phyloP scores from a whole-genome alignment of 2,797 vertebrate genomes.

The Balearica regulorum region DNA sequence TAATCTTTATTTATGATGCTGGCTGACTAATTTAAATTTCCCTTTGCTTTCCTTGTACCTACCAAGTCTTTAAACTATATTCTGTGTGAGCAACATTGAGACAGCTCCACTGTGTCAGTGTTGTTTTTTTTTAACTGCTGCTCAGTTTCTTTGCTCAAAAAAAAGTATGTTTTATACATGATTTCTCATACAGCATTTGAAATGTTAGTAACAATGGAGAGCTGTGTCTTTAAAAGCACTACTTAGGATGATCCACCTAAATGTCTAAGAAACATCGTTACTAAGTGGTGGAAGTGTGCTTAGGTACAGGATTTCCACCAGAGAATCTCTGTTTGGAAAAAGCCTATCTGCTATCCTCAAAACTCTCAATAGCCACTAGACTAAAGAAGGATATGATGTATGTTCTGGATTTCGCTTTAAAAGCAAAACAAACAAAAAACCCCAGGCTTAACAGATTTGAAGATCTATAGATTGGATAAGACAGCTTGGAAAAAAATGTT shows the following conservation, averaged over 20 bases:
- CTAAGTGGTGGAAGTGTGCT: background rate
- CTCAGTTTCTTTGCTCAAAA: background rate
- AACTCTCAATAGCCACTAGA: background rate
- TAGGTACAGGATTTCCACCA: background rate
- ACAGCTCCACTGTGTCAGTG: background rate
- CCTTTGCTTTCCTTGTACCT: background rate
- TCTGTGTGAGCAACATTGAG: background rate
- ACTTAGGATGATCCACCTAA: no score
- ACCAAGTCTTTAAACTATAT: background rate
- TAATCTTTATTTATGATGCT: background rate
- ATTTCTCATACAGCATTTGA: background rate
- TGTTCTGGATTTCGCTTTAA: background rate
- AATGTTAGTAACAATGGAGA: background rate
- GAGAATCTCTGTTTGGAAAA: background rate
- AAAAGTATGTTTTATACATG: background rate
- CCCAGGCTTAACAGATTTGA: background rate
- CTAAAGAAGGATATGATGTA: background rate
- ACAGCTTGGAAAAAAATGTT: background rate
- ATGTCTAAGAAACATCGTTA: no score
- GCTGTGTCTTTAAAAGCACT: background rate
- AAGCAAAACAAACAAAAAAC: background rate
- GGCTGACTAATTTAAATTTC: background rate
- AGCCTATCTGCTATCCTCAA: background rate
- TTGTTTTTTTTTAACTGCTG: background rate
- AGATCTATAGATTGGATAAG: background rate